These are phyloP conservation scores for Hemitrygon akajei DNA, from an alignment of 2,797 vertebrate genomes.

Conservation along the genomic window DNA sequence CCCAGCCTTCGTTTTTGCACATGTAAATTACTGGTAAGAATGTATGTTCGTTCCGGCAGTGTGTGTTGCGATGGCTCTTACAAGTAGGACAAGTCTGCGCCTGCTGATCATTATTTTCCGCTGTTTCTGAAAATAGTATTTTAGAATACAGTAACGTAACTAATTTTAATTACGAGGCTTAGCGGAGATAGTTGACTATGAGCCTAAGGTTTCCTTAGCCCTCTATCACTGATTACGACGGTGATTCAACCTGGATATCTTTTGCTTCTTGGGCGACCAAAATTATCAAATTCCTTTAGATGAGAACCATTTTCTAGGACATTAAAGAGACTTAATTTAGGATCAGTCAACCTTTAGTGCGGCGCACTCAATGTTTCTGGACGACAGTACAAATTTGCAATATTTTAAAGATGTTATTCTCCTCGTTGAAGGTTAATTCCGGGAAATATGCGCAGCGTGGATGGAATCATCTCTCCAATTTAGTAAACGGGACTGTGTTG, in stretches of 20 bases:
- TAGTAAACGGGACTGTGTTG: not conserved
- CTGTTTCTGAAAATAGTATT: not conserved
- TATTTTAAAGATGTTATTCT: not conserved
- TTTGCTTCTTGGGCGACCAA: too few relatives aligned
- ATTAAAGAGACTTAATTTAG: too few relatives aligned
- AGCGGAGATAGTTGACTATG: too few relatives aligned
- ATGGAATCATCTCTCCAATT: not conserved
- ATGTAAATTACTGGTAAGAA: not conserved
- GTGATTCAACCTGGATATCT: not conserved
- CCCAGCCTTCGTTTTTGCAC: not conserved
- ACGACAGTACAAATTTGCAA: not conserved
- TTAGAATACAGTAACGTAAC: not conserved
- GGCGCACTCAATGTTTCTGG: not conserved
- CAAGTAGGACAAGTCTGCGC: not conserved
- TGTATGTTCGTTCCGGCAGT: not conserved
- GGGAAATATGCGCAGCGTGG: not conserved
- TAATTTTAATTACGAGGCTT: not conserved
- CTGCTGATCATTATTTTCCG: not conserved
- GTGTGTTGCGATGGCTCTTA: not conserved
- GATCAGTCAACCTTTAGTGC: not conserved
- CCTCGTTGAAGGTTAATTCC: not conserved
- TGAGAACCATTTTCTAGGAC: not conserved
- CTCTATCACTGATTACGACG: not conserved
- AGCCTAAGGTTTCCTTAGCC: too few relatives aligned
- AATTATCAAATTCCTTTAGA: too few relatives aligned